Evolutionary conservation across 2,113 vertebrate species (phyloP), one percentile per base, ranked within the genome.

Genomic region (Serilophus lunatus): DNA sequence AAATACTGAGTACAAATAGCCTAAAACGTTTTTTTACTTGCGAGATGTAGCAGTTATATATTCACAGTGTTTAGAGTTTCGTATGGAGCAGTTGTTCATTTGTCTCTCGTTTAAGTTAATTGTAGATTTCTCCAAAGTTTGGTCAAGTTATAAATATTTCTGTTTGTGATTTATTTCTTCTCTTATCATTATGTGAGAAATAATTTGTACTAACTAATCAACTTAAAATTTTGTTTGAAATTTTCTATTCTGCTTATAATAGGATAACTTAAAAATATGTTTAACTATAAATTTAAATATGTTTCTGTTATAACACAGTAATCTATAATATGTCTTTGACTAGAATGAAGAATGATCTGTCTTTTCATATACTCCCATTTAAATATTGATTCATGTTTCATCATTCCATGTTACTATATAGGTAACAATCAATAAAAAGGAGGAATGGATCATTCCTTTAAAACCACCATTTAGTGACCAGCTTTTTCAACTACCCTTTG

Each of bases 61-160:
- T 54, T 66, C n/a, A 61, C 31, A 76, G 5, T 69, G 84, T 60
- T 68, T 38, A 86, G 93, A 92, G 86, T 89, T 93, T 95, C 78
- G 8, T 96, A 82, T 94, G 47, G 92, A 92, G 96, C 96, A 97
- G 95, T 98, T 97, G 96, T 95, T 98, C 95, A 94, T 81, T 95
- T 96, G 96, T 97, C 96, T 97, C 66, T 98, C 96, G 88, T 96
- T 98, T 97, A 97, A 97, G 97, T 98, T 98, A 98, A 95, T 97
- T 98, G 96, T 93, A 96, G 97, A 98, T 98, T 98, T 97, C 92
- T 95, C 95, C 33, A 45, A 64, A 72, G n/a, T 51, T 36, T 56
- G 24, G 47, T 49, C 8, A 18, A 44, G 51, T 75, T 36, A 25
- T 36, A 81, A 89, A 40, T 77, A 60, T 47, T 86, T 88, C 19